phyloP scores from a whole-genome alignment of 2,797 vertebrate genomes.

The Amazona ochrocephala region DNA sequence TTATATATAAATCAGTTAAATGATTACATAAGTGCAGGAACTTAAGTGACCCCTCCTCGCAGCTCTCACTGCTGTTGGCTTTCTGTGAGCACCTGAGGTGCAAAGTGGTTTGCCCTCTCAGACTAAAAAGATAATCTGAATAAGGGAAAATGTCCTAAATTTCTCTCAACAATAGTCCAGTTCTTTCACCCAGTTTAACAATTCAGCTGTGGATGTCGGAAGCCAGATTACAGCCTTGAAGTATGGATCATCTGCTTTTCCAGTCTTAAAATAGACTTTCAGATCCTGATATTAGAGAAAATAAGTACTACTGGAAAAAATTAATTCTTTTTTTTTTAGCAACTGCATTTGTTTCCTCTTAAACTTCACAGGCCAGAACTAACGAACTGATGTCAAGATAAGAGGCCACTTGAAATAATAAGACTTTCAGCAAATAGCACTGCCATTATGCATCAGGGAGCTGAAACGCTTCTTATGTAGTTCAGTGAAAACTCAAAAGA shows the following conservation, averaged over 20 bases:
- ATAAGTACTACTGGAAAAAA: conserved; percentile 20
- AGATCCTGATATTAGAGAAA: conserved; percentile 28
- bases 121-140: not conserved
- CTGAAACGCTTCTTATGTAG: conserved; percentile 72
- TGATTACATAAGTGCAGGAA: not conserved
- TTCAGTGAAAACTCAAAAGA: conserved; percentile 71
- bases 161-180: not conserved
- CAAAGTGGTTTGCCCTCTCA: not conserved
- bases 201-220: not conserved
- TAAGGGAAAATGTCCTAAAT: not conserved
- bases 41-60: not conserved
- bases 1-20: not conserved
- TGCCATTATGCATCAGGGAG: conserved; percentile 60
- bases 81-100: not conserved
- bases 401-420: conserved; percentile 68
- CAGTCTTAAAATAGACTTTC: conserved; percentile 35
- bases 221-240: not conserved
- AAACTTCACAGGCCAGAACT: conserved; percentile 68
- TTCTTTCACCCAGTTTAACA: not conserved
- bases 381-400: conserved; percentile 61
- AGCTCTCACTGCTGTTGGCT: not conserved
- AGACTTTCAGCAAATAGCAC: conserved; percentile 70
- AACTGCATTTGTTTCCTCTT: conserved; percentile 37
- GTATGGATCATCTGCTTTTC: not conserved
- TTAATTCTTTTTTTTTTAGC: conserved; percentile 26